Evolutionary conservation across 2,888 invertebrate species (phyloP).

Genomic region (Malthinus flaveolus): DNA sequence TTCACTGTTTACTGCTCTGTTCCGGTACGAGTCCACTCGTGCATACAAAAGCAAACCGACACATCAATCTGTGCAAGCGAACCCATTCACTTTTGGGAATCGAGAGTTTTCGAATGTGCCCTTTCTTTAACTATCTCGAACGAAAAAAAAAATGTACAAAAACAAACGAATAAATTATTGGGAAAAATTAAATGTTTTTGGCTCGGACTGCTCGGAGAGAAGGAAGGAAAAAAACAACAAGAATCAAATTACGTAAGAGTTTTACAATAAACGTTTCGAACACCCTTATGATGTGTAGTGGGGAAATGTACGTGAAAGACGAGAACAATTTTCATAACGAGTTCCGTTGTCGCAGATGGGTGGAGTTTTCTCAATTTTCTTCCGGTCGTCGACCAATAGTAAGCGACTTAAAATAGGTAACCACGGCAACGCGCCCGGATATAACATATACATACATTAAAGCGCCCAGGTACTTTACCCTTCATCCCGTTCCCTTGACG

Average conservation of each 20-base stretch:
- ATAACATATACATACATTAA: conserved; percentile 32
- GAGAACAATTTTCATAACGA: conserved; percentile 30
- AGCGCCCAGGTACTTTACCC: conserved; percentile 26
- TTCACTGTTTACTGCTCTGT: conserved; percentile 44
- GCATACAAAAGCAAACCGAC: conserved; percentile 45
- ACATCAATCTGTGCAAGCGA: conserved; percentile 36
- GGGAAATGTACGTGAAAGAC: conserved; percentile 5
- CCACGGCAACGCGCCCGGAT: conserved; percentile 47
- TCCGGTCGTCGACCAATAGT: conserved; percentile 49
- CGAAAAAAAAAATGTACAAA: conserved; percentile 1
- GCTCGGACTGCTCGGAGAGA: no score
- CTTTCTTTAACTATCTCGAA: conserved; percentile 2
- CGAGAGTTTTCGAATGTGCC: conserved; percentile 20
- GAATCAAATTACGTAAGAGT: background rate
- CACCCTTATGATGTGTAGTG: conserved; percentile 3
- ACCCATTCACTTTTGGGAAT: conserved; percentile 26
- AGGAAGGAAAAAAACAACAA: no score
- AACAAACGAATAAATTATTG: conserved; percentile 3
- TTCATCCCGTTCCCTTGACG: conserved; percentile 29
- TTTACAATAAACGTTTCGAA: conserved; percentile 6
- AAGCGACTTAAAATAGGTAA: conserved; percentile 40
- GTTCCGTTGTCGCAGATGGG: conserved; percentile 40
- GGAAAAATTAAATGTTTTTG: no score
- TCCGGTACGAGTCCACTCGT: conserved; percentile 45
- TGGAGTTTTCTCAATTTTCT: conserved; percentile 46